Evolutionary conservation across 2,888 invertebrate species (phyloP).

Genomic region (Lagria hirta): DNA sequence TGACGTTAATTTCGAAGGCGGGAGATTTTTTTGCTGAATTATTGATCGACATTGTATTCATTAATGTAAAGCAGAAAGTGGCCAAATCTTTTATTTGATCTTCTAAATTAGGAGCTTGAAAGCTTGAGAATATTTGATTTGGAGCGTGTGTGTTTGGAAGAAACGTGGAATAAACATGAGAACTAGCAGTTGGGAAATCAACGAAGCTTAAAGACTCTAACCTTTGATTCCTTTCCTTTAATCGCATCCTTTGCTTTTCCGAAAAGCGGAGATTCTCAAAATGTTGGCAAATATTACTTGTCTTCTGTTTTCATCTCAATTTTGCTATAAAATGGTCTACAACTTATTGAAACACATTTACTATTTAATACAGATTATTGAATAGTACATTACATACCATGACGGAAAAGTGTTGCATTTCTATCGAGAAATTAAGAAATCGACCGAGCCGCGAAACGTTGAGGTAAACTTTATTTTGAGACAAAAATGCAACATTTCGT

Average conservation of each 20-base stretch:
- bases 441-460: too few relatives aligned
- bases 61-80: constrained; percentile 1
- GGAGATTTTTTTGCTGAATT: constrained; percentile 35
- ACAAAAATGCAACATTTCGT: too few relatives aligned
- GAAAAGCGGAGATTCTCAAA: constrained; percentile 31
- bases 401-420: too few relatives aligned
- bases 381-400: too few relatives aligned
- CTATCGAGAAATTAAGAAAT: too few relatives aligned
- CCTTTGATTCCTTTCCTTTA: constrained; percentile 48
- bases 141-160: constrained; percentile 34
- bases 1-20: constrained; percentile 51
- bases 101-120: constrained; percentile 1
- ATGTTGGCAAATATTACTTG: constrained; percentile 26
- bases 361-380: too few relatives aligned
- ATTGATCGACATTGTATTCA: not conserved
- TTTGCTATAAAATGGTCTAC: too few relatives aligned
- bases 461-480: too few relatives aligned
- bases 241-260: constrained; percentile 41
- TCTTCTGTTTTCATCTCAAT: too few relatives aligned
- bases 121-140: constrained; percentile 17
- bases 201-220: constrained; percentile 43
- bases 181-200: constrained; percentile 44
- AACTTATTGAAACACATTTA: too few relatives aligned
- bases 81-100: not conserved
- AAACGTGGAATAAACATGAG: constrained; percentile 42